A percentile compares a stretch with the other conserved stretches of the same genome.
Evolutionary conservation across 2,113 vertebrate species (phyloP).

Genomic region (Pollachius pollachius): DNA sequence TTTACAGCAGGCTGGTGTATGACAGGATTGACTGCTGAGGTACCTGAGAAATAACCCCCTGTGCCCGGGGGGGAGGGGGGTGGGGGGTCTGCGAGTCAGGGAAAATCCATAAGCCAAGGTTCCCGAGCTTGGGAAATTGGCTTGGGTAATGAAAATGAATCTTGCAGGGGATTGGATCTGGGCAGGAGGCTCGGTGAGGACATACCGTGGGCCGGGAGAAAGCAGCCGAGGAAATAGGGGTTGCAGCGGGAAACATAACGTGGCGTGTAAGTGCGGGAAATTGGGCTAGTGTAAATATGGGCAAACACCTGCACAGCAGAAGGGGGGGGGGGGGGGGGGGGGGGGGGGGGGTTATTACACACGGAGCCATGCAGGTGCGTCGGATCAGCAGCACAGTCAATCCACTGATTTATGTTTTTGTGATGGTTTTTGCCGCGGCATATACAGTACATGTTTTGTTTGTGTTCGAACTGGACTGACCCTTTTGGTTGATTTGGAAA

Average conservation of each 20-base stretch:
- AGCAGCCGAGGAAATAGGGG: neutral
- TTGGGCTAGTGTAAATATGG: conserved; percentile 49
- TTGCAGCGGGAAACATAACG: conserved; percentile 16
- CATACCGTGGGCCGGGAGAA: conserved; percentile 8
- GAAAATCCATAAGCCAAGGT: neutral
- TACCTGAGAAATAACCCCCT: too few relatives aligned
- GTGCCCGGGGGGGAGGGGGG: too few relatives aligned
- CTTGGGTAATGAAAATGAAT: conserved; percentile 60
- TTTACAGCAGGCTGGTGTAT: too few relatives aligned
- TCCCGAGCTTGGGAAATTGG: conserved; percentile 54
- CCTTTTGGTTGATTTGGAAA: neutral
- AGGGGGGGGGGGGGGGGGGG: conserved; percentile 3
- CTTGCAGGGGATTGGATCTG: conserved; percentile 23
- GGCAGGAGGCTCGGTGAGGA: conserved; percentile 9
- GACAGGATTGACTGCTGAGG: too few relatives aligned
- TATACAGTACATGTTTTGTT: neutral
- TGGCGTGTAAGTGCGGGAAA: conserved; percentile 45
- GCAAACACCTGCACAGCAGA: conserved; percentile 53
- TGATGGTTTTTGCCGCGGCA: conserved; percentile 28
- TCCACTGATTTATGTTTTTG: conserved; percentile 24
- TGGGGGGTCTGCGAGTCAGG: neutral
- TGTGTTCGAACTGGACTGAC: conserved; percentile 2
- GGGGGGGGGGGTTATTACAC: conserved; percentile 34
- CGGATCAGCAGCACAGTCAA: conserved; percentile 38
- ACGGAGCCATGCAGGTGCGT: conserved; percentile 50